Evolutionary conservation across 1,140 invertebrate species (phyloP), one percentile per base, ranked within the genome.

Genomic region (Gonatopus flavifemur): DNA sequence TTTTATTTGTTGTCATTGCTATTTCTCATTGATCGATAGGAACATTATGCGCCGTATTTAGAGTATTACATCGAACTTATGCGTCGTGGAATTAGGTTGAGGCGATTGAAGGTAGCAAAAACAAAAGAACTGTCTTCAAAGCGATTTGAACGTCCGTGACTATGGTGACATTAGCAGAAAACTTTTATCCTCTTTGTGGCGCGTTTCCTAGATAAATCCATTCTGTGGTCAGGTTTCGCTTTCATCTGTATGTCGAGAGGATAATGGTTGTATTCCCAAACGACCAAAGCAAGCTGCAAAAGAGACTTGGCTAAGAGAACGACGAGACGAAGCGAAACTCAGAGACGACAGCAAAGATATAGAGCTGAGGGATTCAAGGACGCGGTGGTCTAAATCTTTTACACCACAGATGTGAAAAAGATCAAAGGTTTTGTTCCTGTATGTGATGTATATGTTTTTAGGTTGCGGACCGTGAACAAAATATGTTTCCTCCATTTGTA

Each of bases 261-360:
- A 72, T 69, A 72, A 72, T 70, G 69, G 68, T 58, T 67, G 69
- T 71, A 72, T 72, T 74, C 70, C 72, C 58, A 59, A 61, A 61
- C 57, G 58, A 46, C 58, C 21, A 15, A 15, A 16, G 41, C 15
- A 47, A 19, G 38, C n/a, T n/a, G n/a, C n/a, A 12, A 18, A 39
- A 21, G 40, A 38, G 21, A 15, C 46, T 53, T 22, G 45, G n/a
- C 41, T 32, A 35, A 47, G 30, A 25, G 33, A 20, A 25, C 38
- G 18, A 39, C 30, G 19, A 3, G 39, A 33, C 25, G 49, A 47
- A 40, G 46, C 37, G 25, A 44, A 38, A 20, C 28, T 15, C 15
- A 20, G 18, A 36, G 13, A 36, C 19, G 35, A 18, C 35, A 18
- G 15, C 16, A 15, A 18, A 7, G n/a, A 36, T 36, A 36, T 18